Evolutionary conservation across 2,113 vertebrate species (phyloP).

Genomic region (Laticauda laticaudata): DNA sequence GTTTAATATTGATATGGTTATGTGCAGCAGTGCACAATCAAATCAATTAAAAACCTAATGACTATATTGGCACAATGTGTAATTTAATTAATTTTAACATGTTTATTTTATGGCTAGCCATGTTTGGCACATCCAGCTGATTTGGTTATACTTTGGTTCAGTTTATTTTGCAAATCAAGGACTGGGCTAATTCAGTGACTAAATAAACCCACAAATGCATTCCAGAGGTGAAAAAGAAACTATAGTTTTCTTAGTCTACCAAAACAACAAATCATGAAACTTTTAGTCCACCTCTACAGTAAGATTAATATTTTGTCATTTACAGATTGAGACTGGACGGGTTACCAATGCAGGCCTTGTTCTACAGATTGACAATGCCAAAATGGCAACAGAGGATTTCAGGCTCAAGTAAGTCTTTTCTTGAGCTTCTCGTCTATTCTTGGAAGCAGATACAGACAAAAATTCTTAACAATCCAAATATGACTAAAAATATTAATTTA

Average conservation of each 20-base stretch:
- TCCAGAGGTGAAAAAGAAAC: neutral
- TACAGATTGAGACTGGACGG: constrained; percentile 73
- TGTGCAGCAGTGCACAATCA: neutral
- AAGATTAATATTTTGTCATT: constrained; percentile 28
- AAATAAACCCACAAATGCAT: neutral
- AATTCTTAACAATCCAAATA: constrained; percentile 8
- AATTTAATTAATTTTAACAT: neutral
- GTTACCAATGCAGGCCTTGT: constrained; percentile 71
- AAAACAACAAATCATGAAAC: neutral
- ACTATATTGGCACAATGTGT: neutral
- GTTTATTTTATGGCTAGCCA: neutral
- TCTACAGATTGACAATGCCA: constrained; percentile 78
- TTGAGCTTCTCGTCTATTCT: neutral
- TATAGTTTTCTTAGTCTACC: neutral
- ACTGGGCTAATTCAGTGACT: neutral
- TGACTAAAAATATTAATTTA: constrained; percentile 16
- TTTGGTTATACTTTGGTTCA: neutral
- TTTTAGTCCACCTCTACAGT: neutral
- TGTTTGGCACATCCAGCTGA: neutral
- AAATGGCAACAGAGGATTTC: constrained; percentile 78
- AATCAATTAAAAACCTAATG: neutral
- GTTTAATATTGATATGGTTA: neutral
- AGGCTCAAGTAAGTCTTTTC: constrained; percentile 74
- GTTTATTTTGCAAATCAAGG: neutral
- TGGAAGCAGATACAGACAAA: constrained; percentile 23